phyloP scores from a whole-genome alignment of 2,113 vertebrate genomes.

The Cyrtonyx montezumae region DNA sequence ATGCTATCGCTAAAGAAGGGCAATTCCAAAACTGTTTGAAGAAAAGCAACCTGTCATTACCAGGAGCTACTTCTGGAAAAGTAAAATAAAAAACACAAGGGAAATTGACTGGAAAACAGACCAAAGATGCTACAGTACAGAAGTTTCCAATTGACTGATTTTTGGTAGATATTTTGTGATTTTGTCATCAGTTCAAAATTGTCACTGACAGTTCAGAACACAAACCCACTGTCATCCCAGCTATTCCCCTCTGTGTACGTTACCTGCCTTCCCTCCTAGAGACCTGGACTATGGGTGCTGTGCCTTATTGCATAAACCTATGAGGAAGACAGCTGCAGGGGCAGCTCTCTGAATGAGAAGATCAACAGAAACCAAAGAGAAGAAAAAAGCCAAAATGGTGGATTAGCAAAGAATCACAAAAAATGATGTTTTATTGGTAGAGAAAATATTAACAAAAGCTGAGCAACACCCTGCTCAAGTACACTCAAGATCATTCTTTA shows the following conservation, averaged over 20 bases:
- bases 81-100: neutral
- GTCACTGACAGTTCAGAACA: neutral
- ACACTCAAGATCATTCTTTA: conserved; percentile 3
- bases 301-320: neutral
- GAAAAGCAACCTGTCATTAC: neutral
- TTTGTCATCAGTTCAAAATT: neutral
- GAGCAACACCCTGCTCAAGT: neutral
- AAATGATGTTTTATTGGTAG: neutral
- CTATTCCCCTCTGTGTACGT: neutral
- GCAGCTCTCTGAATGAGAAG: neutral
- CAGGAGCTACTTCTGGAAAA: neutral
- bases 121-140: neutral
- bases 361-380: neutral
- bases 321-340: neutral
- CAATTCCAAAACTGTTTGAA: neutral
- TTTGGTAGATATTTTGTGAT: neutral
- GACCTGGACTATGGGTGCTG: neutral
- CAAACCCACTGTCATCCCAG: neutral
- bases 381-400: neutral
- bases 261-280: neutral
- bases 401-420: conserved; percentile 32
- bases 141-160: neutral
- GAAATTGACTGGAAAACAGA: neutral
- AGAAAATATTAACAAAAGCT: neutral
- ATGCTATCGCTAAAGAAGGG: neutral